Conservation (phyloP, 1,140 invertebrate species). For the Xylocopa sonorina region DNA sequence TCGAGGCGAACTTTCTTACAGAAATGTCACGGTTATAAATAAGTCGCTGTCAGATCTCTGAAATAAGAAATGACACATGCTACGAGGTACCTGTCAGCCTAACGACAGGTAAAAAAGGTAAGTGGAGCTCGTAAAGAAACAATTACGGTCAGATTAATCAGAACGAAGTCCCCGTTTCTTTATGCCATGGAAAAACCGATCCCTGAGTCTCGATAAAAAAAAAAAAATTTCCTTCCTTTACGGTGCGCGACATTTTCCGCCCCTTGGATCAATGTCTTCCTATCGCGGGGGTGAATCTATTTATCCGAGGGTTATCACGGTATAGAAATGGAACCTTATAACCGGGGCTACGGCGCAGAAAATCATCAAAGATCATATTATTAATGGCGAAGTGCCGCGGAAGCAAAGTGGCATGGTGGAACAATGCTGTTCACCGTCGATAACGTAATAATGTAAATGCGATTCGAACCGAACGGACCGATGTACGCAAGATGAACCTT, state of each 20-base stretch:
- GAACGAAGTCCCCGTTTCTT: not conserved
- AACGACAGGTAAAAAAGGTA: no score
- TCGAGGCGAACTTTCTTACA: no score
- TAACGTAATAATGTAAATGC: conserved; percentile 15
- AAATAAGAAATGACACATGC: not conserved
- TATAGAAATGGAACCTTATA: not conserved
- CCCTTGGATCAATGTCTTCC: conserved; percentile 25
- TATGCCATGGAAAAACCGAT: not conserved
- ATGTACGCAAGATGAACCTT: not conserved
- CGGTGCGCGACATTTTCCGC: not conserved
- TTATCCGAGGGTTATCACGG: conserved; percentile 11
- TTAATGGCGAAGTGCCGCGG: not conserved
- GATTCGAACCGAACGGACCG: not conserved
- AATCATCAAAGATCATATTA: conserved; percentile 28
- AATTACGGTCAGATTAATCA: not conserved
- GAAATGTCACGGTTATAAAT: no score
- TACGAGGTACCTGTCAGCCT: no score
- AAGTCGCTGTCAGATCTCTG: not conserved
- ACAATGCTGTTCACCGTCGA: not conserved
- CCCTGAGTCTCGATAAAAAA: not conserved
- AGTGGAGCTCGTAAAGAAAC: not conserved
- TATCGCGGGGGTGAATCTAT: conserved; percentile 10
- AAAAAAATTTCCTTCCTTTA: not conserved
- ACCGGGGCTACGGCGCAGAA: not conserved
- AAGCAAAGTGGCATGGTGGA: not conserved